A percentile compares a stretch with the other conserved stretches of the same genome.
Conservation (phyloP, 2,113 vertebrate genomes). For the Bungarus multicinctus region DNA sequence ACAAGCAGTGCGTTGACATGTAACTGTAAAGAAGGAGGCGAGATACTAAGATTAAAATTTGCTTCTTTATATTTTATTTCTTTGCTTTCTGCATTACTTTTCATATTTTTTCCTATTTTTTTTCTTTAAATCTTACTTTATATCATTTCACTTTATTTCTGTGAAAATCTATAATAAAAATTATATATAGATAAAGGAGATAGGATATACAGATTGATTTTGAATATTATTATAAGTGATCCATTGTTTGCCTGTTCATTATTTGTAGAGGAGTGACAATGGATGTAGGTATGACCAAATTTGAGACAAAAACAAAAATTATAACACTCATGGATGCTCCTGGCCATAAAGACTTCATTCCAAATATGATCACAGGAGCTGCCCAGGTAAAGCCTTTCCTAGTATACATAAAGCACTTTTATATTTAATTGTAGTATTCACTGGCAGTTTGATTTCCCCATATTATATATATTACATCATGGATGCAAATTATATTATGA, state of each 20-base stretch:
- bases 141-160: neutral
- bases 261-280: slow-evolving; percentile 92
- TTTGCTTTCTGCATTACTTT: neutral
- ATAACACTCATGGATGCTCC: slow-evolving; percentile 98
- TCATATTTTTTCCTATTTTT: neutral
- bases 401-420: neutral
- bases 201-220: neutral
- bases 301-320: slow-evolving; percentile 91
- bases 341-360: slow-evolving; percentile 98
- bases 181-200: neutral
- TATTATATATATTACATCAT: neutral
- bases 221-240: slow-evolving; percentile 20
- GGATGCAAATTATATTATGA: neutral
- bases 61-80: neutral
- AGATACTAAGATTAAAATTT: neutral
- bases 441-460: neutral
- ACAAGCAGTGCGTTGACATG: neutral
- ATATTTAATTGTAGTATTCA: neutral
- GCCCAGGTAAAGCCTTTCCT: slow-evolving; percentile 83
- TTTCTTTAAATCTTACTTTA: neutral
- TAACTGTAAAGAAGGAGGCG: neutral
- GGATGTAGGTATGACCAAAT: slow-evolving; percentile 99
- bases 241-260: slow-evolving; percentile 10
- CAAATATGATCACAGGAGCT: slow-evolving; percentile 99
- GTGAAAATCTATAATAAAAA: neutral